A percentile compares a stretch with the other conserved stretches of the same genome.
Conservation (phyloP, 2,888 invertebrate species). For the Monopis laevigella region DNA sequence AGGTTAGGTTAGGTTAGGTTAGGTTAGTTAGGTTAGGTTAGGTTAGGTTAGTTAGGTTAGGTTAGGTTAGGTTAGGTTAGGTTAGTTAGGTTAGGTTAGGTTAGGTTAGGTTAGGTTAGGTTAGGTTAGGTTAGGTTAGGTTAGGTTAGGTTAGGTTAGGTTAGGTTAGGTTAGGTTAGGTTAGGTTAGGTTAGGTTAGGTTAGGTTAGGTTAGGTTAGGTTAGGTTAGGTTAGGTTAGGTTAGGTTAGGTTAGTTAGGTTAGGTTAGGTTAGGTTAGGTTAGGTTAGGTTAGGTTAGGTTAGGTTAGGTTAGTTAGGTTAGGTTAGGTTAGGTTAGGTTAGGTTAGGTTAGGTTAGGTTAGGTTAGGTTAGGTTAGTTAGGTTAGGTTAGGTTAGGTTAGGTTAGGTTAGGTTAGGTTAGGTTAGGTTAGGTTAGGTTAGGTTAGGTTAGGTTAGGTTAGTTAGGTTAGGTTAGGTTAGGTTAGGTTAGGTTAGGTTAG, state of each 20-base stretch:
- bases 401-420: conserved; percentile 12
- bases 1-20: conserved; percentile 24
- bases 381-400: conserved; percentile 11
- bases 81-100: conserved; percentile 10
- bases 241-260: conserved; percentile 9
- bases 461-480: conserved; percentile 12
- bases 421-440: conserved; percentile 10
- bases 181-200: conserved; percentile 10
- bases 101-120: conserved; percentile 13
- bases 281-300: conserved; percentile 12
- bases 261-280: background rate
- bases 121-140: conserved; percentile 12
- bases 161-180: conserved; percentile 12
- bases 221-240: conserved; percentile 13
- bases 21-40: conserved; percentile 18
- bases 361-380: conserved; percentile 14
- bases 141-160: conserved; percentile 13
- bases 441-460: conserved; percentile 11
- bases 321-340: conserved; percentile 17
- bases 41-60: conserved; percentile 13
- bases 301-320: conserved; percentile 1
- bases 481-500: conserved; percentile 14
- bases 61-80: conserved; percentile 13
- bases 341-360: conserved; percentile 16
- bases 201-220: conserved; percentile 12